These are phyloP conservation scores for Taphrorychus bicolor DNA, from an alignment of 2,888 invertebrate genomes.

Conservation along the genomic window DNA sequence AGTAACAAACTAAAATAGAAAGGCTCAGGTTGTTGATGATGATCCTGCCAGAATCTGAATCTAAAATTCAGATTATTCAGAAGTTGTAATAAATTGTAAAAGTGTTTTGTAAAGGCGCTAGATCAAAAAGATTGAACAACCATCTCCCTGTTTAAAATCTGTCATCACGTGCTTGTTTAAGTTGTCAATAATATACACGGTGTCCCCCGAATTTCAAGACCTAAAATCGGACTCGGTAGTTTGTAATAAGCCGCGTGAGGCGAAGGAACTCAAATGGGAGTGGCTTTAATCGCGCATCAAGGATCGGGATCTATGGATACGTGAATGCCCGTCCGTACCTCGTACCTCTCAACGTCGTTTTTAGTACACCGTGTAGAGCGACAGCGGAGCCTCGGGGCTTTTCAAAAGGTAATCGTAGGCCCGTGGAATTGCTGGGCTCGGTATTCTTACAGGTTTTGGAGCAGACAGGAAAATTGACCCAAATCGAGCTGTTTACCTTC, in stretches of 20 bases:
- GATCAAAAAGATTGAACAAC: background rate
- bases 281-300: conserved; percentile 49
- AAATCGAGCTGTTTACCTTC: conserved; percentile 28
- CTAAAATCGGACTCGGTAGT: conserved; percentile 15
- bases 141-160: background rate
- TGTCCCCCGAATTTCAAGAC: conserved; percentile 24
- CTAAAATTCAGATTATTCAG: too few species aligned
- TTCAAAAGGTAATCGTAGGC: conserved; percentile 27
- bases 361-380: conserved; percentile 38
- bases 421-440: conserved; percentile 25
- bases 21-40: too few species aligned
- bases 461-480: conserved; percentile 6
- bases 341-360: too few species aligned
- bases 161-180: conserved; percentile 40
- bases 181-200: conserved; percentile 31
- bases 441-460: too few species aligned
- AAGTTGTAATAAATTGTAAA: too few species aligned
- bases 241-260: conserved; percentile 26
- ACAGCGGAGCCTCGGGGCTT: conserved; percentile 26
- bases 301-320: conserved; percentile 37
- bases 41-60: too few species aligned
- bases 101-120: too few species aligned
- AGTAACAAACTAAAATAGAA: too few species aligned
- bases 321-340: conserved; percentile 33
- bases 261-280: conserved; percentile 47